Percentiles rank a stretch among this genome's conserved stretches.
These are phyloP conservation scores for Spodoptera exigua DNA, from an alignment of 2,888 invertebrate genomes.

Conservation along the genomic window DNA sequence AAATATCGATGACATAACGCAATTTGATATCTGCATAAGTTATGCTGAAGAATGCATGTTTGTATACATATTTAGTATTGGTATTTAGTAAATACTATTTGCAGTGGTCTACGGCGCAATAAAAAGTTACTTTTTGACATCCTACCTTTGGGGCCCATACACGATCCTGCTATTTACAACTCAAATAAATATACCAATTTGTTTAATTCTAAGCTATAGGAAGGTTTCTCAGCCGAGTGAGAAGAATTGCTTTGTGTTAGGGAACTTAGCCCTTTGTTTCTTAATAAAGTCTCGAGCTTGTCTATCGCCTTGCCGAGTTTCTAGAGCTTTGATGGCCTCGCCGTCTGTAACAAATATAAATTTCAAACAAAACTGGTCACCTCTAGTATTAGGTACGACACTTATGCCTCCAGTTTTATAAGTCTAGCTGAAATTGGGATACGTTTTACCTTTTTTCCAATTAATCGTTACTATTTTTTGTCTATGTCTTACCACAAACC, in stretches of 20 bases:
- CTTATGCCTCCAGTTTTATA: no score
- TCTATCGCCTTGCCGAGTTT: conserved; percentile 95
- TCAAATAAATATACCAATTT: conserved; percentile 14
- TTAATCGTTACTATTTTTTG: no score
- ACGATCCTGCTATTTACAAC: conserved; percentile 16
- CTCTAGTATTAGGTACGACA: no score
- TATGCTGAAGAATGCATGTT: conserved; percentile 21
- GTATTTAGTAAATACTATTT: conserved; percentile 6
- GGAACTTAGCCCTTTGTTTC: conserved; percentile 91
- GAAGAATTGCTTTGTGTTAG: conserved; percentile 80
- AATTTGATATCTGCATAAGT: conserved; percentile 11
- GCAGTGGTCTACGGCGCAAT: neutral
- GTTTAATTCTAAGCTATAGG: conserved; percentile 23
- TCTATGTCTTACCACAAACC: no score
- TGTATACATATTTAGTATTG: neutral
- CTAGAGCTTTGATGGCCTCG: conserved; percentile 93
- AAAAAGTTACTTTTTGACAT: neutral
- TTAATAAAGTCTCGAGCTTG: conserved; percentile 96
- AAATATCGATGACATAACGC: conserved; percentile 37
- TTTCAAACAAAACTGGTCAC: neutral
- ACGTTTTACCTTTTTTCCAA: no score
- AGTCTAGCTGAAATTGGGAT: no score
- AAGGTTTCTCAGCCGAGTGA: conserved; percentile 75
- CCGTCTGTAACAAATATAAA: conserved; percentile 84
- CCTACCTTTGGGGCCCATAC: neutral